Evolutionary conservation across 2,113 vertebrate genomes (phyloP).

Genomic region (Phylloscopus trochilus): DNA sequence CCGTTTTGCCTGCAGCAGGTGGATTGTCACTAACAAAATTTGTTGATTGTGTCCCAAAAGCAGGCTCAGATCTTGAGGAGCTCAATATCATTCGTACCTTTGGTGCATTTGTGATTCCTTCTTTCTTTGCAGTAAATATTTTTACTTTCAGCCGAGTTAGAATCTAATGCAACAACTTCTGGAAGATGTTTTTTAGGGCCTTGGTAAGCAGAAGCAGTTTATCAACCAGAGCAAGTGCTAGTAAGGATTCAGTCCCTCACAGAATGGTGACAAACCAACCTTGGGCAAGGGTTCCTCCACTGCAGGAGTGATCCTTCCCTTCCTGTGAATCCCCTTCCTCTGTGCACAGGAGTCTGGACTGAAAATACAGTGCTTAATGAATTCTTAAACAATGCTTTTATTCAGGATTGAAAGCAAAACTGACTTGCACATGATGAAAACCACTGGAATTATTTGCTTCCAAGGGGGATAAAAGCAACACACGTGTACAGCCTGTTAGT

Average conservation of each 20-base stretch:
- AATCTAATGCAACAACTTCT: not conserved
- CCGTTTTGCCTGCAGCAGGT: not conserved
- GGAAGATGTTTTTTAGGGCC: not conserved
- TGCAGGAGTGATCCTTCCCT: not conserved
- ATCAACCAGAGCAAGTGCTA: not conserved
- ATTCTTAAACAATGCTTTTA: not conserved
- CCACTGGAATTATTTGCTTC: not conserved
- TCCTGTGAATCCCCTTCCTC: not conserved
- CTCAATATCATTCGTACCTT: not conserved
- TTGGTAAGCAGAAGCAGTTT: not conserved
- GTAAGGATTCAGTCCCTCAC: not conserved
- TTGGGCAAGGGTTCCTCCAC: not conserved
- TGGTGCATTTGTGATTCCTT: not conserved
- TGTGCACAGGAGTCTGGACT: not conserved
- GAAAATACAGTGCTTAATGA: not conserved
- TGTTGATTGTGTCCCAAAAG: not conserved
- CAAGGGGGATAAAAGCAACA: not conserved
- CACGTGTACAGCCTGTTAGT: not conserved
- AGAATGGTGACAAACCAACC: not conserved
- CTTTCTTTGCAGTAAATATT: not conserved
- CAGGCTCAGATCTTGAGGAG: not conserved
- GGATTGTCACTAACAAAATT: not conserved
- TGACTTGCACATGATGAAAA: not conserved
- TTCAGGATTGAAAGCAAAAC: not conserved
- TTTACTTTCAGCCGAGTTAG: not conserved